These are phyloP conservation scores for Leucophenga montana DNA, from an alignment of 2,888 invertebrate genomes.

Conservation along the genomic window DNA sequence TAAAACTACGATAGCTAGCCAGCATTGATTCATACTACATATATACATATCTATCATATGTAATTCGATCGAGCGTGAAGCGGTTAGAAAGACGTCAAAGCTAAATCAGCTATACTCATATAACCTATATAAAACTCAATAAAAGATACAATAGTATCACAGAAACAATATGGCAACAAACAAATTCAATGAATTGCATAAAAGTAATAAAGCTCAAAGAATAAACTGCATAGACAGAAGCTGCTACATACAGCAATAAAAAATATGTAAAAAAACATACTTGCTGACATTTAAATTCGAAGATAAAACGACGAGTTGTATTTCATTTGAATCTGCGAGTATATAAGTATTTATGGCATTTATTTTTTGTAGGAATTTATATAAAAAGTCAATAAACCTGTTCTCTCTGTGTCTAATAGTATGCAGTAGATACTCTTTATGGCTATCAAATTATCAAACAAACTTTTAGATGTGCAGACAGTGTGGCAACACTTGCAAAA, in stretches of 20 bases:
- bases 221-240: not conserved
- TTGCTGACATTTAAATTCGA: conserved; percentile 26
- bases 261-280: conserved; percentile 27
- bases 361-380: no score
- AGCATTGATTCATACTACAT: not conserved
- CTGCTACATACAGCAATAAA: not conserved
- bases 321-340: no score
- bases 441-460: conserved; percentile 24
- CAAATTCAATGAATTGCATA: conserved; percentile 2
- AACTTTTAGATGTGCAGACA: conserved; percentile 1
- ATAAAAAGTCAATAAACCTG: conserved; percentile 25
- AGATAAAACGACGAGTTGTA: not conserved
- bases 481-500: conserved; percentile 18
- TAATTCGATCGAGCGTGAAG: conserved; percentile 52
- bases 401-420: not conserved
- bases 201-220: no score
- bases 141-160: conserved; percentile 27
- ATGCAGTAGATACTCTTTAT: not conserved
- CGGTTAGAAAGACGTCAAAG: conserved; percentile 51
- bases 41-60: not conserved
- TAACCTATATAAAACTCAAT: conserved; percentile 57
- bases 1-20: no score
- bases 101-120: conserved; percentile 45
- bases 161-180: not conserved
- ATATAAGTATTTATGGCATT: no score